Conservation (phyloP, 1,140 invertebrate genomes). For the Drosophila sp. region DNA sequence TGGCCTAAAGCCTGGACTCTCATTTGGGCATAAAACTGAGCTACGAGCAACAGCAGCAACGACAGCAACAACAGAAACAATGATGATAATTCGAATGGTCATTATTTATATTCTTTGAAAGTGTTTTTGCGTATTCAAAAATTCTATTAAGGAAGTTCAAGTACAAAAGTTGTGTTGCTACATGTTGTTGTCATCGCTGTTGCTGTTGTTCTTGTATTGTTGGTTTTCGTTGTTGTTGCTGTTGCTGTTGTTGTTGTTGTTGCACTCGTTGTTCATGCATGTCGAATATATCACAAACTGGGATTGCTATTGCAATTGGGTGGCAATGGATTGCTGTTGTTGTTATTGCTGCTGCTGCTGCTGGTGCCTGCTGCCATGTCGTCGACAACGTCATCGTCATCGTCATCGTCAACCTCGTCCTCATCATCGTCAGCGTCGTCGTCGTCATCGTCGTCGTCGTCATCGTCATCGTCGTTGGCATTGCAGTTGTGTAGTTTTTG, state of each 20-base stretch:
- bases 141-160: conserved; percentile 83
- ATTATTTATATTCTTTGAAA: conserved; percentile 84
- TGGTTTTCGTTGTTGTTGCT: conserved; percentile 48
- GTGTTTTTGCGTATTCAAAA: conserved; percentile 84
- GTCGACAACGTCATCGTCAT: conserved; percentile 51
- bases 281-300: conserved; percentile 70
- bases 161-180: conserved; percentile 71
- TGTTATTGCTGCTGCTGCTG: conserved; percentile 21
- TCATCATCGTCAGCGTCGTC: conserved; percentile 44
- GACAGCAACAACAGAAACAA: conserved; percentile 1
- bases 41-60: conserved; percentile 20
- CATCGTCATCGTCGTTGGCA: conserved; percentile 44
- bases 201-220: conserved; percentile 44
- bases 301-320: conserved; percentile 39
- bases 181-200: conserved; percentile 35
- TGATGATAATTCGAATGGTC: conserved; percentile 80
- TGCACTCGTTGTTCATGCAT: conserved; percentile 73
- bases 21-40: conserved; percentile 1
- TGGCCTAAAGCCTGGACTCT: conserved; percentile 12
- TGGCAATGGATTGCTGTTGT: conserved; percentile 40
- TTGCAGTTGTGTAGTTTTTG: conserved; percentile 73
- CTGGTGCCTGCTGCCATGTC: conserved; percentile 45
- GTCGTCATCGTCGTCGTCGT: conserved; percentile 56
- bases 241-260: conserved; percentile 47
- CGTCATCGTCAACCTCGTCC: conserved; percentile 54